phyloP scores from a whole-genome alignment of 2,113 vertebrate species.

The Platanista minor region DNA sequence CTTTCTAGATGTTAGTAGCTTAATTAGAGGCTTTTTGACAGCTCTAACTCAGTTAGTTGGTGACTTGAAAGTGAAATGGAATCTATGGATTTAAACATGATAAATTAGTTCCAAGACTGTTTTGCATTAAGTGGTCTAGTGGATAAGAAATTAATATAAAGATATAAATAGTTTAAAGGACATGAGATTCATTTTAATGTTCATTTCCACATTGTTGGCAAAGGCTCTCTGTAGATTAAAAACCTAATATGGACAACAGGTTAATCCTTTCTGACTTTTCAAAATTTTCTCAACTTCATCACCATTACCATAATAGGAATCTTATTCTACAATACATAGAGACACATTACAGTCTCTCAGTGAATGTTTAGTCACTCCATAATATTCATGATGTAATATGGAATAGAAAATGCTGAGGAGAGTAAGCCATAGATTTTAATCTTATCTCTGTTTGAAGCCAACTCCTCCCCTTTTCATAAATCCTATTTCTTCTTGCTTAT shows the following conservation, averaged over 20 bases:
- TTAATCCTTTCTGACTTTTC: neutral
- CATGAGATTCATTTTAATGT: neutral
- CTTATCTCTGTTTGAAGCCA: neutral
- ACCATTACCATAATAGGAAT: neutral
- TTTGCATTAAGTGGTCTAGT: neutral
- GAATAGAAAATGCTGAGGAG: neutral
- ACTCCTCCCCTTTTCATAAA: neutral
- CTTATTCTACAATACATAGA: neutral
- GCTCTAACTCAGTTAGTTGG: neutral
- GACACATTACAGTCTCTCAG: neutral
- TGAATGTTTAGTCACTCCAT: neutral
- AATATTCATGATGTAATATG: neutral
- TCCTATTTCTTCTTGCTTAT: neutral
- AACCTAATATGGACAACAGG: neutral
- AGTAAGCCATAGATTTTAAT: neutral
- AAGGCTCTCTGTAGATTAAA: neutral
- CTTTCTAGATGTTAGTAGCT: neutral
- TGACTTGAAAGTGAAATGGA: neutral
- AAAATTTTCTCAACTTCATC: neutral
- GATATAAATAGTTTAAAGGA: neutral
- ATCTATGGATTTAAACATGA: neutral
- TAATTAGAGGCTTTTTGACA: neutral
- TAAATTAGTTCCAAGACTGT: neutral
- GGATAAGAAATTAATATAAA: slow-evolving; percentile 3
- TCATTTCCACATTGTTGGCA: neutral